Evolutionary conservation across 2,888 invertebrate species (phyloP).

Genomic region (Ariolimax columbianus): DNA sequence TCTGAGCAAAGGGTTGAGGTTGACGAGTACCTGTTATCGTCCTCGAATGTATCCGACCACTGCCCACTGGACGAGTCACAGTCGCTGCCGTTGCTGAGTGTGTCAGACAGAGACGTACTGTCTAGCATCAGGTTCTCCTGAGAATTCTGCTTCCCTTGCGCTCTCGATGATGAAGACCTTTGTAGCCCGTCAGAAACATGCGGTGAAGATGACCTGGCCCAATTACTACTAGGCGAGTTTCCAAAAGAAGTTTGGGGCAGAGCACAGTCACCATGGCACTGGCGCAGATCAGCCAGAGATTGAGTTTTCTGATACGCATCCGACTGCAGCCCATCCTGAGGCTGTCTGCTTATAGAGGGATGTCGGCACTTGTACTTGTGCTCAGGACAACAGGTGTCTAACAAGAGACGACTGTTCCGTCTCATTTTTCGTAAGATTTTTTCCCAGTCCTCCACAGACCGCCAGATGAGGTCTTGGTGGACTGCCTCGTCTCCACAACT

Average conservation of each 20-base stretch:
- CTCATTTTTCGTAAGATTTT: conserved; percentile 69
- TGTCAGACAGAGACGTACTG: neutral
- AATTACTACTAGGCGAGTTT: neutral
- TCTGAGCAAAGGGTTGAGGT: conserved; percentile 46
- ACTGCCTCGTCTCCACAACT: conserved; percentile 28
- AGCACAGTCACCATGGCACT: neutral
- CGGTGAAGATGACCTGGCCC: neutral
- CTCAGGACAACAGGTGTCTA: conserved; percentile 16
- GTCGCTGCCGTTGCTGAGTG: neutral
- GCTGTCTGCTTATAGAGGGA: neutral
- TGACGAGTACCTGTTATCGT: conserved; percentile 43
- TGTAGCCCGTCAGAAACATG: neutral
- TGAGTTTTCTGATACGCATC: conserved; percentile 42
- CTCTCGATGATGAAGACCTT: neutral
- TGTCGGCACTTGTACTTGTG: conserved; percentile 14
- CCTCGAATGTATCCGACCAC: conserved; percentile 28
- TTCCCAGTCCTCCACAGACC: conserved; percentile 72
- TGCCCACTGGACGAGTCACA: neutral
- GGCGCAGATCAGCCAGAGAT: conserved; percentile 36
- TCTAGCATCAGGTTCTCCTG: neutral
- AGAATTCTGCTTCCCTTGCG: neutral
- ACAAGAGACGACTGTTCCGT: conserved; percentile 58
- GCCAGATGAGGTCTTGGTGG: conserved; percentile 58
- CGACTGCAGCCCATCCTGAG: neutral
- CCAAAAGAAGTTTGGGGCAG: neutral